Evolutionary conservation across 2,888 invertebrate genomes (phyloP).

Genomic region (Drosophila neotestacea): DNA sequence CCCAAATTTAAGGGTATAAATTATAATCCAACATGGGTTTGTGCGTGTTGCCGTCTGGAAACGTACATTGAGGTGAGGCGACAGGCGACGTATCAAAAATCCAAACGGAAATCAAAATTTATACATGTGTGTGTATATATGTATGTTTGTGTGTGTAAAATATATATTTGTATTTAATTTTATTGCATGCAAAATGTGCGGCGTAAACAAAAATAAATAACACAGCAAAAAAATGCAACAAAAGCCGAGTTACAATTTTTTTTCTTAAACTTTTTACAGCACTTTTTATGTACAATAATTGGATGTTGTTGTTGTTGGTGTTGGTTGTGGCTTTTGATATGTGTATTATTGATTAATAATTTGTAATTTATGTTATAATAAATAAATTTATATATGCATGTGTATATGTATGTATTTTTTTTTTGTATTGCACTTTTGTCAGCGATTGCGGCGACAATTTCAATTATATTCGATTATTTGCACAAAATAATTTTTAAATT

Average conservation of each 20-base stretch:
- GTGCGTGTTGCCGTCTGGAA: slow-evolving; percentile 68
- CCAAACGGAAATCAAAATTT: slow-evolving; percentile 58
- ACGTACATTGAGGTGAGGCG: slow-evolving; percentile 49
- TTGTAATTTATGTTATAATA: slow-evolving; percentile 34
- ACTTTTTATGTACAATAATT: slow-evolving; percentile 39
- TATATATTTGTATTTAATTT: slow-evolving; percentile 22
- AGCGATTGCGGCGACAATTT: slow-evolving; percentile 39
- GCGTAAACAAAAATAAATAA: slow-evolving; percentile 49
- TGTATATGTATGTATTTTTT: slow-evolving; percentile 28
- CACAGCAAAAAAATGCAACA: slow-evolving; percentile 58
- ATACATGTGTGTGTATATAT: slow-evolving; percentile 24
- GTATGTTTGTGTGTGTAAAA: slow-evolving; percentile 9
- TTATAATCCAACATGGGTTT: slow-evolving; percentile 85
- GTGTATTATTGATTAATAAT: slow-evolving; percentile 40
- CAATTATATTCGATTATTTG: slow-evolving; percentile 64
- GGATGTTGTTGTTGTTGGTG: slow-evolving; percentile 24
- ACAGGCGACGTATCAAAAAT: slow-evolving; percentile 39
- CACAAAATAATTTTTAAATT: slow-evolving; percentile 41
- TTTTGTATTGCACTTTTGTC: slow-evolving; percentile 58
- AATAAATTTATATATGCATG: slow-evolving; percentile 20
- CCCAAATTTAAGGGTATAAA: slow-evolving; percentile 85
- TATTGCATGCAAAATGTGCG: slow-evolving; percentile 43
- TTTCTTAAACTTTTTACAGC: slow-evolving; percentile 31
- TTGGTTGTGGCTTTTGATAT: slow-evolving; percentile 35
- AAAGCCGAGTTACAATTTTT: slow-evolving; percentile 47